Base-by-base conservation (phyloP, 2,888 invertebrate species). In the Sialis fuliginosa region DNA sequence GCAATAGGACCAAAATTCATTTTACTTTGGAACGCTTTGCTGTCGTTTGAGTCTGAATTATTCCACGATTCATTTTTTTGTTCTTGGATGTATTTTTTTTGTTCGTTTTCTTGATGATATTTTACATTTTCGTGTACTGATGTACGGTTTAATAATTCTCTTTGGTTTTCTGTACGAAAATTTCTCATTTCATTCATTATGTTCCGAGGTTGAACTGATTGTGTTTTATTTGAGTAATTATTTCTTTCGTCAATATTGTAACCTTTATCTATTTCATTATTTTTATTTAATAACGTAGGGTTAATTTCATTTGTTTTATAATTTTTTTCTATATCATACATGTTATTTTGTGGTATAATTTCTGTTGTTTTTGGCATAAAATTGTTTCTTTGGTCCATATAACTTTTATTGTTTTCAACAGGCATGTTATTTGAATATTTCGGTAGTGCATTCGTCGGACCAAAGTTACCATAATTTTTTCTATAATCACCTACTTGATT, bases 1-100 rank as follows among this genome's bases (percentile, higher is more conserved):
- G 70, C 70, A 53, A 70, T 70, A 56, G 70, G 70, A 61, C 71
- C 71, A 56, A 71, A 68, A 48, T 69, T 65, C 69, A 71, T 71
- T 61, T 69, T 70, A 33, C 69, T 68, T 57, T 71, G 71, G 58
- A 71, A 71, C 61, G 71, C 70, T 64, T 71, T 71, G 61, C 62
- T 71, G 60, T 71, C 70, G 60, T 64, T 64, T 54, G 52, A 51
- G 40, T 48, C 42, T 35, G 39, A 40, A 33, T 30, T 42, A 45
- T 13, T 37, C n/a, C 10, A 37, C 6, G 10, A n/a, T 12, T 12
- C n/a, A 8, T 7, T 37, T n/a, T 37, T 37, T 10, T 37, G n/a
- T 37, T n/a, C 12, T n/a, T 12, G 6, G 37, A 37, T 37, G 37
- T 37, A 10, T 10, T 10, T 37, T 37, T 37, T 37, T 37, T n/a